A percentile compares a stretch with the other conserved stretches of the same genome.
phyloP scores from a whole-genome alignment of 2,113 vertebrate species.

The Caranx melampygus region DNA sequence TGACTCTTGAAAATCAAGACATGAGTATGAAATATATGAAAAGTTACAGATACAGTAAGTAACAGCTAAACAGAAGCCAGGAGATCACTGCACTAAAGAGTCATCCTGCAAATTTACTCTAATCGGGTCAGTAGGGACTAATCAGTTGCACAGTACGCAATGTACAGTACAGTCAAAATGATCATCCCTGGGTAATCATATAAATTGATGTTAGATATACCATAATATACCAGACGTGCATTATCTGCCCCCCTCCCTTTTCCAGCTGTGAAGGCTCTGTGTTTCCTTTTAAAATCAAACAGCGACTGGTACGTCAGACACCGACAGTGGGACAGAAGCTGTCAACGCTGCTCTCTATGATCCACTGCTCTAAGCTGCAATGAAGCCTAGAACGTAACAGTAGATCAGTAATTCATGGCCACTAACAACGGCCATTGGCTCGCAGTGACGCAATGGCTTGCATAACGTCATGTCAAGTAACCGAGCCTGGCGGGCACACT shows the following conservation, averaged over 20 bases:
- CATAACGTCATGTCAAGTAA: conserved; percentile 76
- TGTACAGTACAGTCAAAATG: not conserved
- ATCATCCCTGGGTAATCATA: conserved; percentile 34
- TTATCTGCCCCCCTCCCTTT: conserved; percentile 5
- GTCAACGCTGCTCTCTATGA: conserved; percentile 46
- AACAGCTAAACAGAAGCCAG: not conserved
- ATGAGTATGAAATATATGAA: not conserved
- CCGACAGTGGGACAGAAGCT: conserved; percentile 24
- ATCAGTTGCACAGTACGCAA: conserved; percentile 4
- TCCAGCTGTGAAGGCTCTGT: conserved; percentile 17
- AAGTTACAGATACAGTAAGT: not conserved
- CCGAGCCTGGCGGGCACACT: conserved; percentile 47
- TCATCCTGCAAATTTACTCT: not conserved
- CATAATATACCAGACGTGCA: not conserved
- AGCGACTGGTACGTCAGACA: conserved; percentile 2
- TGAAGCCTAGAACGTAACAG: conserved; percentile 43
- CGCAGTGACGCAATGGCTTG: conserved; percentile 73
- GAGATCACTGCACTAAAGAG: not conserved
- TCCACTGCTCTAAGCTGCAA: conserved; percentile 27
- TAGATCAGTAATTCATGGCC: conserved; percentile 65
- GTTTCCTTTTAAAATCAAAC: conserved; percentile 31
- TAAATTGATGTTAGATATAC: conserved; percentile 28
- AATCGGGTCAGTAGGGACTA: conserved; percentile 10
- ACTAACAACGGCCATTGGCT: conserved; percentile 58
- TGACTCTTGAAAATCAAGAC: not conserved